Conservation (phyloP, 1,140 invertebrate species). For the Drosophila paulistorum region DNA sequence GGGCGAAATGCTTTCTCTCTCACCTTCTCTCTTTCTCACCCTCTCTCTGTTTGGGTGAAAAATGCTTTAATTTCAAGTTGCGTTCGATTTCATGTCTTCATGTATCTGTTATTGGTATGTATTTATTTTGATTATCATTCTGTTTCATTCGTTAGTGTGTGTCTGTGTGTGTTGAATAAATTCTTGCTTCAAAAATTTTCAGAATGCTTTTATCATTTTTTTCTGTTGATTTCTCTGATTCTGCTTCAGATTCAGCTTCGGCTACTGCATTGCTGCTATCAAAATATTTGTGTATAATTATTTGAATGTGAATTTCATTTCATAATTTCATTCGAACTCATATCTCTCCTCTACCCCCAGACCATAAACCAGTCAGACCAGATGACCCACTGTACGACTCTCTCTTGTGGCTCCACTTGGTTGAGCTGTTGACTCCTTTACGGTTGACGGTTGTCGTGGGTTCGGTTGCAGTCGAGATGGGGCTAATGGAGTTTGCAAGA, state of each 20-base stretch:
- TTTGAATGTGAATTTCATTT: slow-evolving; percentile 13
- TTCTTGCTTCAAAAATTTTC: neutral
- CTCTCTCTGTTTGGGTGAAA: no score
- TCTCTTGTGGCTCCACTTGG: slow-evolving; percentile 12
- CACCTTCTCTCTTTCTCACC: no score
- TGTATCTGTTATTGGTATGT: neutral
- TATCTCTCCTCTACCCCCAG: neutral
- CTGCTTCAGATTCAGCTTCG: neutral
- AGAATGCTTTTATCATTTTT: neutral
- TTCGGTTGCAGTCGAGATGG: slow-evolving; percentile 14
- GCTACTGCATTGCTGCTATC: slow-evolving; percentile 1
- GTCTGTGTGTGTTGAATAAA: neutral
- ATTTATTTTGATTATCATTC: slow-evolving; percentile 7
- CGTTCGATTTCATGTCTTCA: neutral
- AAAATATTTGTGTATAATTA: slow-evolving; percentile 15
- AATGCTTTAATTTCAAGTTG: no score
- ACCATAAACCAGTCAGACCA: neutral
- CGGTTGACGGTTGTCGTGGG: slow-evolving; percentile 29
- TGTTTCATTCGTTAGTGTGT: neutral
- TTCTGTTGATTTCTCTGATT: neutral
- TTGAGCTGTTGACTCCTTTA: slow-evolving; percentile 12
- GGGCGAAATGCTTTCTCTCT: no score
- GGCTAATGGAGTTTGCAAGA: slow-evolving; percentile 75
- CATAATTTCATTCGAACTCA: slow-evolving; percentile 3
- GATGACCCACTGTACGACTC: slow-evolving; percentile 20